Conservation (phyloP, 2,113 vertebrate species). For the Mystacornis crossleyi region DNA sequence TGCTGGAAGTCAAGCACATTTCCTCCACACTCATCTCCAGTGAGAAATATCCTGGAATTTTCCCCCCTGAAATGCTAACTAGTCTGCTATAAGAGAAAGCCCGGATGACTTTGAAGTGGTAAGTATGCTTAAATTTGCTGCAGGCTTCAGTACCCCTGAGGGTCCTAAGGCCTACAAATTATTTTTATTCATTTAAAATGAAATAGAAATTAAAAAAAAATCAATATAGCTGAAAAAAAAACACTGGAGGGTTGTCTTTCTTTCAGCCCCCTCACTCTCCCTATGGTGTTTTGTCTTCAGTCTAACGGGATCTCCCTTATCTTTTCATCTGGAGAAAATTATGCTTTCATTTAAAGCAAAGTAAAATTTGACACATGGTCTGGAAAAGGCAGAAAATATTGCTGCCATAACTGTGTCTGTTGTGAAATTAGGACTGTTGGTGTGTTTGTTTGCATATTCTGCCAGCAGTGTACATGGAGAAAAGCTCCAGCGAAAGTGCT, state of each 20-base stretch:
- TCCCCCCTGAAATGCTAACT: not conserved
- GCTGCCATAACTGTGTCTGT: not conserved
- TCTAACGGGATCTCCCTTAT: not conserved
- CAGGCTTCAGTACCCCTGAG: not conserved
- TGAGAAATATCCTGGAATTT: not conserved
- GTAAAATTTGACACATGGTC: not conserved
- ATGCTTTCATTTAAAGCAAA: not conserved
- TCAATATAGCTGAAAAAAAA: not conserved
- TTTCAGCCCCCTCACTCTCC: not conserved
- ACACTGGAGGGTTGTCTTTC: not conserved
- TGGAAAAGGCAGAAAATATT: not conserved
- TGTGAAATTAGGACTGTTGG: not conserved
- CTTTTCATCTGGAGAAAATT: not conserved
- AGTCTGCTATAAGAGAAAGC: not conserved
- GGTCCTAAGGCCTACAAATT: not conserved
- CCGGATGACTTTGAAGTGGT: slow-evolving; percentile 36
- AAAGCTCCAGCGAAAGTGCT: not conserved
- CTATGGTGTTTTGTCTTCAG: not conserved
- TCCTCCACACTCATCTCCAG: not conserved
- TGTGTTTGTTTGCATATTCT: not conserved
- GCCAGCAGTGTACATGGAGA: not conserved
- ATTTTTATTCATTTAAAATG: slow-evolving; percentile 44
- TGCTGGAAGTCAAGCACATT: not conserved
- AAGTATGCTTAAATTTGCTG: slow-evolving; percentile 30
- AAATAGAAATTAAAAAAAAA: not conserved